Conservation (phyloP, 2,797 vertebrate genomes). For the Epinephelus coioides region DNA sequence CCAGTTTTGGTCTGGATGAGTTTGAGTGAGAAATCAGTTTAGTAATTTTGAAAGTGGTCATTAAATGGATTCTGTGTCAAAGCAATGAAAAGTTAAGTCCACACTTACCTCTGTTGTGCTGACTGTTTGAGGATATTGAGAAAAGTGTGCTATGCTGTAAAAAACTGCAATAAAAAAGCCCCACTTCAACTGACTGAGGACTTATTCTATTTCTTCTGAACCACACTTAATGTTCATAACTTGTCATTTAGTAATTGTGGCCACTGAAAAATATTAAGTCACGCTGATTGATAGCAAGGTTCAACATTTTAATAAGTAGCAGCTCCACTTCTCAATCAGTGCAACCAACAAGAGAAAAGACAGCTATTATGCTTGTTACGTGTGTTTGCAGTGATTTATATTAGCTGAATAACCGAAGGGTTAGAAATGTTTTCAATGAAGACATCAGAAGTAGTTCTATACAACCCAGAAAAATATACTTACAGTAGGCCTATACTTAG, state of each 20-base stretch:
- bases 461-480: too few relatives aligned
- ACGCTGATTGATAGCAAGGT: constrained; percentile 24
- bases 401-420: constrained; percentile 11
- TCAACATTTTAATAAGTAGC: constrained; percentile 31
- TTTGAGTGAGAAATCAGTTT: too few relatives aligned
- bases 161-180: too few relatives aligned
- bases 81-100: too few relatives aligned
- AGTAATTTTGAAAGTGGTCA: too few relatives aligned
- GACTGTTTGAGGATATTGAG: too few relatives aligned
- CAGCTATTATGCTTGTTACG: neutral
- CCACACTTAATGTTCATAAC: constrained; percentile 8
- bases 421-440: constrained; percentile 5
- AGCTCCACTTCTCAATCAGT: constrained; percentile 8
- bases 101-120: too few relatives aligned
- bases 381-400: constrained; percentile 11
- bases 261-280: constrained; percentile 23
- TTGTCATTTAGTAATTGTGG: constrained; percentile 12
- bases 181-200: constrained; percentile 12
- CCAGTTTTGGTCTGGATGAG: too few relatives aligned
- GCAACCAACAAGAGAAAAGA: neutral
- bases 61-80: too few relatives aligned
- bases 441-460: neutral
- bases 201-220: neutral
- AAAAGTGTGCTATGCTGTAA: too few relatives aligned
- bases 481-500: too few relatives aligned